phyloP scores from a whole-genome alignment of 2,888 invertebrate species.

The Uropetala carovei region DNA sequence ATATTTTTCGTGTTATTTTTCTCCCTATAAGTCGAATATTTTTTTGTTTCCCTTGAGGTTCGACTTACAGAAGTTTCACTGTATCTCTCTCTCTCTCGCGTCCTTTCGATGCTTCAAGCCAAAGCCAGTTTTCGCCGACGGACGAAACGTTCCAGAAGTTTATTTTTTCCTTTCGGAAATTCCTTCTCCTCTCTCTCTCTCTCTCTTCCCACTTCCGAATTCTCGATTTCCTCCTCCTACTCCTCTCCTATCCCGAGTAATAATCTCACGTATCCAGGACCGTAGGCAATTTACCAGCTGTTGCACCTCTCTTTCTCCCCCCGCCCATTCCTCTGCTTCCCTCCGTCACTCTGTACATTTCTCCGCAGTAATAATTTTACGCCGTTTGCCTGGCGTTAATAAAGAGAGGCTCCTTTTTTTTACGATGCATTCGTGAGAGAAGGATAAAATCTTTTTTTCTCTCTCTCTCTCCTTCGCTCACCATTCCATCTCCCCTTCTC shows the following conservation, averaged over 20 bases:
- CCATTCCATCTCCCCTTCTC: background rate
- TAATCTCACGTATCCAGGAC: background rate
- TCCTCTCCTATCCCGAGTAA: background rate
- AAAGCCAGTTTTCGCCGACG: too few relatives aligned
- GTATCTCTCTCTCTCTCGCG: too few relatives aligned
- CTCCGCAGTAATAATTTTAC: conserved; percentile 23
- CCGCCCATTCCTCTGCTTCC: too few relatives aligned
- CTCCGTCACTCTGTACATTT: conserved; percentile 18
- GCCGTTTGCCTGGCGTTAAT: background rate
- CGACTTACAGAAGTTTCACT: too few relatives aligned
- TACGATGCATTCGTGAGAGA: background rate
- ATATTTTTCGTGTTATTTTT: too few relatives aligned
- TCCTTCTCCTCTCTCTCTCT: background rate
- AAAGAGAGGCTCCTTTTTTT: background rate
- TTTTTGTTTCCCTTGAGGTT: too few relatives aligned
- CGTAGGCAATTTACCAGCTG: conserved; percentile 7
- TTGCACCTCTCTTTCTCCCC: background rate
- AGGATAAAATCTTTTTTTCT: background rate
- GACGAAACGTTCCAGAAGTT: background rate
- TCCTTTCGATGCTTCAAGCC: too few relatives aligned
- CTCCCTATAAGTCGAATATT: too few relatives aligned
- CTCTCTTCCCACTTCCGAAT: background rate
- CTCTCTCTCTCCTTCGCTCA: background rate
- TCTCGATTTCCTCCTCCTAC: background rate
- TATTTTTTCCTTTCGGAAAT: background rate